These are phyloP conservation scores for Melanogrammus aeglefinus DNA, from an alignment of 2,797 vertebrate genomes.

Conservation along the genomic window DNA sequence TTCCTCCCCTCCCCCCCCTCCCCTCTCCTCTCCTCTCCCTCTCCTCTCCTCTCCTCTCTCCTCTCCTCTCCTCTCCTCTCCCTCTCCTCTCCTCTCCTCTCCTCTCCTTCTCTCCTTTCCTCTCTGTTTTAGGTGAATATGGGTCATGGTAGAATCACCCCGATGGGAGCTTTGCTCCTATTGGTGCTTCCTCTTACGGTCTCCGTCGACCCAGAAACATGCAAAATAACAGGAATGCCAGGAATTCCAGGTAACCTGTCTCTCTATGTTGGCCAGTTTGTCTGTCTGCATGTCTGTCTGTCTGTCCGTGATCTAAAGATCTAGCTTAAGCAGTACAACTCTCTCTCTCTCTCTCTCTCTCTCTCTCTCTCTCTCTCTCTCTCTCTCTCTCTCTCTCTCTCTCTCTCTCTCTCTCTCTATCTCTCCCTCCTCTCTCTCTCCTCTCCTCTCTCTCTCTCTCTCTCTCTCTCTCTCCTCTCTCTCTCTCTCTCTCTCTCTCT, in stretches of 20 bases:
- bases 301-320: neutral
- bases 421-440: no score
- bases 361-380: neutral
- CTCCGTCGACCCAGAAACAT: slow-evolving; percentile 42
- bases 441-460: neutral
- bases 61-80: no score
- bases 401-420: no score
- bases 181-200: slow-evolving; percentile 14
- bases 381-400: no score
- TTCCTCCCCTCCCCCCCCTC: no score
- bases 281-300: neutral
- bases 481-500: no score
- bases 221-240: slow-evolving; percentile 35
- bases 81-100: neutral
- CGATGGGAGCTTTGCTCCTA: slow-evolving; percentile 34
- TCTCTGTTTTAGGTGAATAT: slow-evolving; percentile 39
- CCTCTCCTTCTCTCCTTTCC: neutral
- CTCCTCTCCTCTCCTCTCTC: no score
- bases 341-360: slow-evolving; percentile 1
- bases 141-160: slow-evolving; percentile 13
- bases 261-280: neutral
- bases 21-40: no score
- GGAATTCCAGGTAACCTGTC: slow-evolving; percentile 54
- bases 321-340: neutral
- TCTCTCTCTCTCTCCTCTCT: neutral